phyloP scores from a whole-genome alignment of 2,888 invertebrate species.

The Ochropacha duplaris region DNA sequence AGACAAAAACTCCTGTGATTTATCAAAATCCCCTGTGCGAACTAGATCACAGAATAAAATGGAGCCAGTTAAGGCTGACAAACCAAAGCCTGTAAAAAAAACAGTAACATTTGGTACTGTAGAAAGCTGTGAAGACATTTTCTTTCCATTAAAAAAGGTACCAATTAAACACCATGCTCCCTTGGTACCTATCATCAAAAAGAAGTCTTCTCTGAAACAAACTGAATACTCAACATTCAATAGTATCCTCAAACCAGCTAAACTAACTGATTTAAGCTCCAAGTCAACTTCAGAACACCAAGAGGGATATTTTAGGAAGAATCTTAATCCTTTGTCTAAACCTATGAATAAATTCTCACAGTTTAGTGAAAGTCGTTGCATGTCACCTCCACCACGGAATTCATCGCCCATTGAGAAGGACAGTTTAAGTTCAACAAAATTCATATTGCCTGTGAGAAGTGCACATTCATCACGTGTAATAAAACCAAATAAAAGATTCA shows the following conservation, averaged over 20 bases:
- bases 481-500: conserved; percentile 93
- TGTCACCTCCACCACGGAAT: conserved; percentile 74
- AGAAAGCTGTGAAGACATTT: conserved; percentile 84
- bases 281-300: conserved; percentile 80
- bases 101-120: conserved; percentile 86
- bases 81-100: conserved; percentile 82
- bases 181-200: conserved; percentile 85
- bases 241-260: conserved; percentile 84
- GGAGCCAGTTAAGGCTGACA: conserved; percentile 70
- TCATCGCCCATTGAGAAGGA: conserved; percentile 69
- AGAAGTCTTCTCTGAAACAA: conserved; percentile 82
- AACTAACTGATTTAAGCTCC: conserved; percentile 84
- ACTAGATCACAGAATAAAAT: conserved; percentile 80
- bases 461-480: conserved; percentile 93
- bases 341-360: conserved; percentile 76
- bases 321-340: conserved; percentile 74
- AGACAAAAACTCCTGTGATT: conserved; percentile 50
- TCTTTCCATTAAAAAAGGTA: conserved; percentile 81
- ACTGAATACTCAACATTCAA: conserved; percentile 82
- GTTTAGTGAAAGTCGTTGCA: conserved; percentile 70
- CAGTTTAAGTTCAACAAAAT: conserved; percentile 75
- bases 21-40: conserved; percentile 70
- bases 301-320: conserved; percentile 74
- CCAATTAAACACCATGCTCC: conserved; percentile 84
- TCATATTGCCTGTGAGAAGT: conserved; percentile 91